These are phyloP conservation scores for Anoplophora glabripennis DNA, from an alignment of 1,140 invertebrate genomes.

Conservation along the genomic window DNA sequence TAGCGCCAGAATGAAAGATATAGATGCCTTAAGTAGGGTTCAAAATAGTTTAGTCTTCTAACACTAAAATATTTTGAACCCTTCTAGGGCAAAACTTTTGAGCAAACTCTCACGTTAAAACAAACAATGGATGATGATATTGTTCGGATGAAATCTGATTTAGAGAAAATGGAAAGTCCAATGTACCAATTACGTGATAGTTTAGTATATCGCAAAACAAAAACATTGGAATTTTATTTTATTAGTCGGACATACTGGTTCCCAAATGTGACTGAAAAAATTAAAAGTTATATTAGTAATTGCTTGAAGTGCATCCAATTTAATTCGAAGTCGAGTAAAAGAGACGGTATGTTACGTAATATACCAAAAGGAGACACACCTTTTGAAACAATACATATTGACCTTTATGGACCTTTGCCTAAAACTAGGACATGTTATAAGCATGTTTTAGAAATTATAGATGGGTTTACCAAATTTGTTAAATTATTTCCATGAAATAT, in stretches of 20 bases:
- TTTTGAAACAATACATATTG: conserved; percentile 27
- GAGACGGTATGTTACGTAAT: conserved; percentile 10
- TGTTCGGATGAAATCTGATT: no score
- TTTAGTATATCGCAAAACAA: conserved; percentile 14
- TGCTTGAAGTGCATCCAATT: conserved; percentile 20
- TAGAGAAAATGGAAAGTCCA: no score
- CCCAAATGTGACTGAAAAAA: not conserved
- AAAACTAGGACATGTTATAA: conserved; percentile 21
- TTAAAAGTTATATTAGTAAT: conserved; percentile 23
- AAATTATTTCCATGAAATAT: conserved; percentile 20
- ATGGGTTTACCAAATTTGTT: conserved; percentile 33
- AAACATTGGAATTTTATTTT: conserved; percentile 4
- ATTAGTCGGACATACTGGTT: no score
- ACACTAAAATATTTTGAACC: no score
- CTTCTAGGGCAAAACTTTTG: no score
- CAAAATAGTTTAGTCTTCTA: no score
- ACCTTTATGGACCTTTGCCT: conserved; percentile 30
- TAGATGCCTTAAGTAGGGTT: no score
- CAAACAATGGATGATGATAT: no score
- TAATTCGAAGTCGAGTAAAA: conserved; percentile 7
- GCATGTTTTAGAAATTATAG: conserved; percentile 27
- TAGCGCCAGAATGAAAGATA: no score
- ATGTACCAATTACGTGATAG: not conserved
- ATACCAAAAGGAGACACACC: conserved; percentile 25
- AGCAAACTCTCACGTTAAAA: no score